Conservation (phyloP, 2,888 invertebrate species). For the Danaus chrysippus region DNA sequence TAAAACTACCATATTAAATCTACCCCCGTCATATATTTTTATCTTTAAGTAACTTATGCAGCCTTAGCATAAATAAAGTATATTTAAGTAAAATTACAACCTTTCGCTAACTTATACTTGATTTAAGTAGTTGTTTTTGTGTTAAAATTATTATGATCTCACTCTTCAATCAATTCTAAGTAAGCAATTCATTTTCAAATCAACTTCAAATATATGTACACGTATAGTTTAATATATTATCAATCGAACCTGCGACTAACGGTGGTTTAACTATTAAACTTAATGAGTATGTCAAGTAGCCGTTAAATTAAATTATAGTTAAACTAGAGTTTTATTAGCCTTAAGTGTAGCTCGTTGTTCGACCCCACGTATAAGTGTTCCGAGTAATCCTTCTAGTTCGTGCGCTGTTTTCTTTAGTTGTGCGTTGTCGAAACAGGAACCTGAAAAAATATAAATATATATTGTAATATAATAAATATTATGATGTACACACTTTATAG, state of each 20-base stretch:
- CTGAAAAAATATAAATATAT: conserved; percentile 35
- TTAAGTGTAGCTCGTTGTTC: conserved; percentile 76
- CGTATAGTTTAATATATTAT: too few relatives aligned
- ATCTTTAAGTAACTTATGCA: too few relatives aligned
- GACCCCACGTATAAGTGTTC: conserved; percentile 83
- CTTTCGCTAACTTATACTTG: background rate
- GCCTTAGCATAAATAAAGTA: too few relatives aligned
- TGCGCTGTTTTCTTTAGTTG: conserved; percentile 83
- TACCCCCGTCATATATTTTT: too few relatives aligned
- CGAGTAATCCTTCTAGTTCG: conserved; percentile 84
- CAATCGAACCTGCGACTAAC: too few relatives aligned
- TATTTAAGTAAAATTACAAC: background rate
- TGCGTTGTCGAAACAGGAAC: conserved; percentile 81
- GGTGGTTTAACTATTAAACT: too few relatives aligned
- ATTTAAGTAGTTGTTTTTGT: background rate
- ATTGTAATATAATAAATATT: too few relatives aligned
- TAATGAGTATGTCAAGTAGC: background rate
- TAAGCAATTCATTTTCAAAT: background rate
- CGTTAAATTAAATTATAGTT: background rate
- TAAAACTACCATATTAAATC: too few relatives aligned
- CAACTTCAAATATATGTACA: too few relatives aligned
- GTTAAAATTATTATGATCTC: background rate
- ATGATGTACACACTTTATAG: too few relatives aligned
- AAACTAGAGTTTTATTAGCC: conserved; percentile 39
- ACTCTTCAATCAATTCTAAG: background rate